phyloP scores from a whole-genome alignment of 2,888 invertebrate species.

The Alentia gelatinosa region DNA sequence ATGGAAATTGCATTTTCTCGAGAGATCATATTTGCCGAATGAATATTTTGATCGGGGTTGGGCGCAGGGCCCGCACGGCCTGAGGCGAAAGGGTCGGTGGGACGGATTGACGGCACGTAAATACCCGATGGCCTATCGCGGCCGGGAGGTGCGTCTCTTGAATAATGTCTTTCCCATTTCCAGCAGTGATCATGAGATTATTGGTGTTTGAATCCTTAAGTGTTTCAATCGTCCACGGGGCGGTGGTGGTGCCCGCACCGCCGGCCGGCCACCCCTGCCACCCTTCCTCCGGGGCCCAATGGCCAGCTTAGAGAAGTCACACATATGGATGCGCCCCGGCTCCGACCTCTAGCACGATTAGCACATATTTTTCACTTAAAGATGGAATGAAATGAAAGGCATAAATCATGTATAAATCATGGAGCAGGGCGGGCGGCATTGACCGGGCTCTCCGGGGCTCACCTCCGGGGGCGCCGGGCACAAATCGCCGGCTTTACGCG shows the following conservation, averaged over 20 bases:
- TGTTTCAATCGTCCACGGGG: constrained; percentile 23
- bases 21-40: constrained; percentile 52
- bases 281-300: too few relatives aligned
- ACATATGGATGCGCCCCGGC: constrained; percentile 14
- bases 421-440: constrained; percentile 18
- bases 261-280: not conserved
- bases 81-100: not conserved
- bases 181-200: constrained; percentile 39
- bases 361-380: constrained; percentile 50
- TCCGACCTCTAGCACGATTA: not conserved
- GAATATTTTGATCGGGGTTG: constrained; percentile 28
- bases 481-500: constrained; percentile 14
- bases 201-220: constrained; percentile 36
- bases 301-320: not conserved
- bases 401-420: constrained; percentile 40
- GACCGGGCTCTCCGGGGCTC: not conserved
- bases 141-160: not conserved
- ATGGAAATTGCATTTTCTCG: constrained; percentile 50
- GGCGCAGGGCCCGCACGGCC: not conserved
- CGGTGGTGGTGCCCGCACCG: not conserved
- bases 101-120: not conserved
- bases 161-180: constrained; percentile 40
- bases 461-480: constrained; percentile 18
- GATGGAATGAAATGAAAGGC: constrained; percentile 50
- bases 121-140: constrained; percentile 14